Evolutionary conservation across 2,797 vertebrate species (phyloP).

Genomic region (Acanthiza pusilla): DNA sequence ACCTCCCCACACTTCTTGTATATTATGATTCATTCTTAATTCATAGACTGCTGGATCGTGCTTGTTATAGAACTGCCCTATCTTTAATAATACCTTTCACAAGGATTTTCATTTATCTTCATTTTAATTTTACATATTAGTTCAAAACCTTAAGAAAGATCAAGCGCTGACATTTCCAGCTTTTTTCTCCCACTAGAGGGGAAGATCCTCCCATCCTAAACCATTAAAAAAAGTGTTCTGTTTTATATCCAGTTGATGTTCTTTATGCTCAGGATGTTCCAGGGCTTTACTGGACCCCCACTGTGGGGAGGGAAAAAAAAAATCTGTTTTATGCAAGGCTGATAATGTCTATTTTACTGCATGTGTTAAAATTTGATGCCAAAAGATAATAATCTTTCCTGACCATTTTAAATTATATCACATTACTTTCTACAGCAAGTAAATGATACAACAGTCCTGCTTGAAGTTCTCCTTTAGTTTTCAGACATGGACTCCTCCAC

Average conservation of each 20-base stretch:
- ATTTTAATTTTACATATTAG: conserved; percentile 16
- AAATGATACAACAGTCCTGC: neutral
- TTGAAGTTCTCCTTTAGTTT: conserved; percentile 29
- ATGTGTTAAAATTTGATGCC: conserved; percentile 55
- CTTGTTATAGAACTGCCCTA: neutral
- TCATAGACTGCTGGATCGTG: neutral
- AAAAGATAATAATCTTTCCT: conserved; percentile 67
- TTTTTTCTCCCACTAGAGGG: conserved; percentile 5
- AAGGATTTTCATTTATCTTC: conserved; percentile 11
- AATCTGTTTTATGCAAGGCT: neutral
- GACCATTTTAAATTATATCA: conserved; percentile 50
- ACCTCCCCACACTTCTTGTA: neutral
- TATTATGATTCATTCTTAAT: conserved; percentile 5
- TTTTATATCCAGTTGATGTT: conserved; percentile 42
- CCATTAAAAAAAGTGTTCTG: conserved; percentile 44
- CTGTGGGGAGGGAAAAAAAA: neutral
- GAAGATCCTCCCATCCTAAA: conserved; percentile 19
- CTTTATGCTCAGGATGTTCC: conserved; percentile 12
- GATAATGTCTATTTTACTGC: conserved; percentile 55
- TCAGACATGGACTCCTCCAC: neutral
- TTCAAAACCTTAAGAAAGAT: conserved; percentile 27
- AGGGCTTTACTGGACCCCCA: conserved; percentile 36
- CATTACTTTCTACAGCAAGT: neutral
- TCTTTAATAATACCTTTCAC: neutral
- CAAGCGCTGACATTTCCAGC: neutral